phyloP scores from a whole-genome alignment of 2,888 invertebrate genomes.

The Lysandra coridon region DNA sequence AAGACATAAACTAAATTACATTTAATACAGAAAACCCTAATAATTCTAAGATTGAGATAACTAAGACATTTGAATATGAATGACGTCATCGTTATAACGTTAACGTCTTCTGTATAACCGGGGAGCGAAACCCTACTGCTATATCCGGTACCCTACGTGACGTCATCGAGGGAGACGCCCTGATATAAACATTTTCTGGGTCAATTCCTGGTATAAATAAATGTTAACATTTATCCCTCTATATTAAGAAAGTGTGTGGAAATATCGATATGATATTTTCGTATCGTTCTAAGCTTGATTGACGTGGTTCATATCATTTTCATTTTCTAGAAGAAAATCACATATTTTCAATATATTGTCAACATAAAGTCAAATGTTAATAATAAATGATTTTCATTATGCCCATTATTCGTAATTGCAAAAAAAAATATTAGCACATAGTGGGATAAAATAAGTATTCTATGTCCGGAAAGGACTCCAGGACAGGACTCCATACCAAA shows the following conservation, averaged over 20 bases:
- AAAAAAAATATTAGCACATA: too few relatives aligned
- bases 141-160: slow-evolving; percentile 44
- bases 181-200: slow-evolving; percentile 31
- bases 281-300: background rate
- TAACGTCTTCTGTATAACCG: slow-evolving; percentile 32
- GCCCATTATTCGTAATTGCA: too few relatives aligned
- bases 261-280: background rate
- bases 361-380: background rate
- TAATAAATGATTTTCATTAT: background rate
- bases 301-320: too few relatives aligned
- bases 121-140: slow-evolving; percentile 50
- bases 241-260: background rate
- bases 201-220: slow-evolving; percentile 30
- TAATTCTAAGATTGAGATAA: background rate
- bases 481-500: too few relatives aligned
- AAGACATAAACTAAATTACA: background rate
- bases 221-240: slow-evolving; percentile 17
- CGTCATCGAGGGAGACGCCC: slow-evolving; percentile 23
- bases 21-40: background rate
- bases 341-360: background rate
- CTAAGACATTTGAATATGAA: background rate
- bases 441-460: too few relatives aligned
- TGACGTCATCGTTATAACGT: slow-evolving; percentile 5
- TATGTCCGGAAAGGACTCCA: too few relatives aligned
- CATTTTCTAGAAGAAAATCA: too few relatives aligned